Base-by-base conservation (phyloP, 2,797 vertebrate species). In the Aphelocoma californica region DNA sequence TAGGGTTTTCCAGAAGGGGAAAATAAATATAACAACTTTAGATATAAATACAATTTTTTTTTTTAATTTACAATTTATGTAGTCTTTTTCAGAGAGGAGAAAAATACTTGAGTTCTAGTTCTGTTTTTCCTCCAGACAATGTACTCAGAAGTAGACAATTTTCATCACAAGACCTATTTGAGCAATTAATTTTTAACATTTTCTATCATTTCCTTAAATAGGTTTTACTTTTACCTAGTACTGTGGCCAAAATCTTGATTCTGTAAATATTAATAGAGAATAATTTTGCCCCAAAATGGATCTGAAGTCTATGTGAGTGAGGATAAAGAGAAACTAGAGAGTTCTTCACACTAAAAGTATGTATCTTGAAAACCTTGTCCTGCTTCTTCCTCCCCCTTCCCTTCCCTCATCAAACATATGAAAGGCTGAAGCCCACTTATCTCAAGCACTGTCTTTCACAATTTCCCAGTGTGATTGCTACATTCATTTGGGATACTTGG, bases 391-490 rank as follows among this genome's bases (percentile, higher is more conserved):
- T 44, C 21, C n/a, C 18, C 21, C 31, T 51, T 54, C 24, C 34
- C 26, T 47, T 71, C 32, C 4, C 0, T 81, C 73, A 88, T 94
- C 85, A 92, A 66, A 86, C 21, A 88, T 90, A 81, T 86, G 92
- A 94, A 97, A 95, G 77, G 66, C 66, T 91, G 83, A 91, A 86
- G 88, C 74, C 73, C 87, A 96, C 80, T 96, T 95, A 96, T 75
- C 74, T 92, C 94, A 96, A 95, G 89, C 50, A 92, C 82, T 38
- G 26, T 62, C 89, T 94, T 92, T 88, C 89, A 94, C 80, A 92
- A 79, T 93, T 94, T 95, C 60, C 77, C 73, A 34, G 51, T 29
- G 36, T 94, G 95, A 96, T 96, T 94, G 80, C 91, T 92, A 28
- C 40, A 42, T 72, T 96, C 82, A 90, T 96, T 96, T 92, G 88